These are phyloP conservation scores for Drosophila atripex DNA, from an alignment of 2,888 invertebrate species.

Conservation along the genomic window DNA sequence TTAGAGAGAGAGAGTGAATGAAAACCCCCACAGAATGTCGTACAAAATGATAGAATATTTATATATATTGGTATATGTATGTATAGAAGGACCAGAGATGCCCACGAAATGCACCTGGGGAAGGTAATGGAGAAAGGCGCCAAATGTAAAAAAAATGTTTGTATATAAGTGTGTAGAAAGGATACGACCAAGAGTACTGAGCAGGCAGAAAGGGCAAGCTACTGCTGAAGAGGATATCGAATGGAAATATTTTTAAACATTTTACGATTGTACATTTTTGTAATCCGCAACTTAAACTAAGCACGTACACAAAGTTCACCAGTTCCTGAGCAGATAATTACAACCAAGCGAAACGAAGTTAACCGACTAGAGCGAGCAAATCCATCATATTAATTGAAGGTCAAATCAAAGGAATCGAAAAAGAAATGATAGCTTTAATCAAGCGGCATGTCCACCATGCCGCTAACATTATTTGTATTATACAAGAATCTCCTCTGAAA, in stretches of 20 bases:
- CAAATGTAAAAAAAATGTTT: constrained; percentile 44
- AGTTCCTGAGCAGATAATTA: constrained; percentile 57
- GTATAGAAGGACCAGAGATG: constrained; percentile 24
- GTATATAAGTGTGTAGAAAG: constrained; percentile 32
- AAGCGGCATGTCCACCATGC: constrained; percentile 37
- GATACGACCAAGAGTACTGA: constrained; percentile 10
- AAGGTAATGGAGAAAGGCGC: constrained; percentile 10
- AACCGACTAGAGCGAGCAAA: constrained; percentile 27
- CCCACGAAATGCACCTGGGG: background rate
- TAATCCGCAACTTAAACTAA: constrained; percentile 44
- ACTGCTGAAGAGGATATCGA: constrained; percentile 33
- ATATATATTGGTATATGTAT: constrained; percentile 29
- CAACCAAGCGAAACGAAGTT: constrained; percentile 42
- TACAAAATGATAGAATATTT: constrained; percentile 35
- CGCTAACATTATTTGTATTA: constrained; percentile 55
- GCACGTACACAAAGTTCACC: constrained; percentile 61
- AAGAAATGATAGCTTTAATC: constrained; percentile 63
- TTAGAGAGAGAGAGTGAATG: constrained; percentile 54
- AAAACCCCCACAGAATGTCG: constrained; percentile 26
- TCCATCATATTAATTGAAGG: constrained; percentile 8
- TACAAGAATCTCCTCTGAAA: constrained; percentile 55
- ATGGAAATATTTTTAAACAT: constrained; percentile 45
- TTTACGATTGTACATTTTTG: constrained; percentile 52
- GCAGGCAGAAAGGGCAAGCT: constrained; percentile 17
- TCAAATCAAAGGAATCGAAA: constrained; percentile 42